Base-by-base conservation (phyloP, 1,140 invertebrate species). In the Melanaphis sacchari region DNA sequence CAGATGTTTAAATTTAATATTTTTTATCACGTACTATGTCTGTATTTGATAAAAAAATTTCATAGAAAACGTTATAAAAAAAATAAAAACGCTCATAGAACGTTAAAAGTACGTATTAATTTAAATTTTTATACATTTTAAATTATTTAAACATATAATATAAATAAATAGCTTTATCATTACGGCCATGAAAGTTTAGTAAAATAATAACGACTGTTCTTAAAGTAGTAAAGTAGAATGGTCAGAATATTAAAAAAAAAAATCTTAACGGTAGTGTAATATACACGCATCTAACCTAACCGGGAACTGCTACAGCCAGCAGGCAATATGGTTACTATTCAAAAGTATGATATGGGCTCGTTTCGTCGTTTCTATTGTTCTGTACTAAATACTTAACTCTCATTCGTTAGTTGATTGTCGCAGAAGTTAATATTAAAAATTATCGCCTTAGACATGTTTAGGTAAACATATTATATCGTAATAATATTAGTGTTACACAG, bases 321-420 rank as follows among this genome's bases (percentile, higher is more conserved):
- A 49, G n/a, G 31, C 36, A 88, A 85, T n/a, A n/a, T 40, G 40
- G 82, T 85, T 85, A 85, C 82, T 85, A 40, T 85, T 82, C 81
- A 38, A 21, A 85, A 85, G 82, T 85, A 88, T 46, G 85, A 88
- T 88, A 88, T 88, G 85, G 46, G 85, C 46, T 88, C 43, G 43
- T 88, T 88, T n/a, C 43, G 36, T 88, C 43, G 43, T 88, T 88
- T n/a, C 43, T 88, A 88, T 88, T 88, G 85, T 88, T 88, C 43
- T 52, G 43, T n/a, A 52, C 43, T 18, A 36, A 88, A 88, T 31
- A 9, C 43, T 49, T 88, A 43, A 85, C 82, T 85, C 82, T 85
- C 40, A 43, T 85, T 46, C 46, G 43, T 46, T 18, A 18, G 24
- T n/a, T 88, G 43, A n/a, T 88, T 38, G 46, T 49, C 31, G 43